Evolutionary conservation across 2,797 vertebrate genomes (phyloP), one percentile per base, ranked within the genome.

Genomic region (Hephaestus fuliginosus): DNA sequence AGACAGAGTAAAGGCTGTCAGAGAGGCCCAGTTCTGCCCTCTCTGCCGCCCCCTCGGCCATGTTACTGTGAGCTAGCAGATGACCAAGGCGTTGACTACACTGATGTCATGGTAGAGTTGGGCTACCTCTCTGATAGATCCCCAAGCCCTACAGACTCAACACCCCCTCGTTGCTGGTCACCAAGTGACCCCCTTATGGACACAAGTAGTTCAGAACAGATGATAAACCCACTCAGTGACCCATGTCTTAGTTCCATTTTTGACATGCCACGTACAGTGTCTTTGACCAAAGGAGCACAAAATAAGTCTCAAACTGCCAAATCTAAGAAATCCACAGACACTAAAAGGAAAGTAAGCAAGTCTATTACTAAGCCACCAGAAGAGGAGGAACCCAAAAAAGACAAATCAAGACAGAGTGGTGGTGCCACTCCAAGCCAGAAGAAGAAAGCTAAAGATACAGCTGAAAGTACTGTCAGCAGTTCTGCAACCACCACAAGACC

Each of bases 151-250:
- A 60, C 95, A 85, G 95, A 97, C 87, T 96, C 96, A 30, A 98
- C 98, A 46, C 98, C 98, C 17, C 98, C 98, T 83, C 97, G 98
- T 22, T 99, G 98, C 91, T 99, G 98, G 98, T 99, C 98, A 86
- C 98, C 98, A 55, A 98, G 97, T 86, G 98, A 98, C 85, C 96
- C 97, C 68, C 94, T 96, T 81, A 96, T 96, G 87, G 96, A 96
- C 86, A 90, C 94, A 81, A 92, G 94, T 65, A 91, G 93, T 44
- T 92, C 93, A 71, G 95, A 94, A 74, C 91, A 95, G 65, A 94
- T 97, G 55, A 96, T 96, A 84, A 96, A 97, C 89, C 96, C 97
- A 61, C 93, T 93, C 81, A 96, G 94, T 66, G 94, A 96, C 70
- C 94, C 95, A 48, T 96, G 93, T 76, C 93, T 96, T 75, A 93